These are phyloP conservation scores for Xyliphius kryptos DNA, from an alignment of 2,113 vertebrate genomes.

Conservation along the genomic window DNA sequence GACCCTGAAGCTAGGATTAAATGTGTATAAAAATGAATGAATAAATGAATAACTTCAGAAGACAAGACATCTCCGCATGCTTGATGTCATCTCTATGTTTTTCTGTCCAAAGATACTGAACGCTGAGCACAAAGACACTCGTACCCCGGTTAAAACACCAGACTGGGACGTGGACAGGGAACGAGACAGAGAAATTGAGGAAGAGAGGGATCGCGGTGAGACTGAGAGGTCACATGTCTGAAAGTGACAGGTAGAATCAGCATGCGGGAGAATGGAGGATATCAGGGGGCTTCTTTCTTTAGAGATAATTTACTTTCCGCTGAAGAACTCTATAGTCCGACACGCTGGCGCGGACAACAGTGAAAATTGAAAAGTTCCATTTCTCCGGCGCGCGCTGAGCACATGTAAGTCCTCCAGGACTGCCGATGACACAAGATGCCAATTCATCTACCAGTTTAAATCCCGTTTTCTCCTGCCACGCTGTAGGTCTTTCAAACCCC, in stretches of 20 bases:
- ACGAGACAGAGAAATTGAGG: slow-evolving; percentile 12
- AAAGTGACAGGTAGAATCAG: slow-evolving; percentile 36
- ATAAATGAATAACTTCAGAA: too few species aligned
- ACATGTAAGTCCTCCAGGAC: slow-evolving; percentile 26
- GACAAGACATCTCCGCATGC: slow-evolving; percentile 10
- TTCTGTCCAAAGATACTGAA: too few species aligned
- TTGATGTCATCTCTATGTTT: slow-evolving; percentile 19
- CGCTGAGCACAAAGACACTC: slow-evolving; percentile 3
- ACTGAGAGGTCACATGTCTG: slow-evolving; percentile 19
- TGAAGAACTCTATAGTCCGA: slow-evolving; percentile 29
- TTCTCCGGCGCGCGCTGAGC: slow-evolving; percentile 23
- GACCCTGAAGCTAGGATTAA: too few species aligned
- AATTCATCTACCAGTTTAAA: slow-evolving; percentile 42
- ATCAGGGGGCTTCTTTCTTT: slow-evolving; percentile 34
- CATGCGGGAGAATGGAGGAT: slow-evolving; percentile 24
- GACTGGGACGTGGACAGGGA: slow-evolving; percentile 11
- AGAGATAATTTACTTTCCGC: slow-evolving; percentile 43
- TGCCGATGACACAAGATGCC: slow-evolving; percentile 37
- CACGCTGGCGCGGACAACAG: slow-evolving; percentile 22
- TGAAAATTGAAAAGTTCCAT: slow-evolving; percentile 39
- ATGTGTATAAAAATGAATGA: too few species aligned
- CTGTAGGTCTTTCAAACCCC: slow-evolving; percentile 25
- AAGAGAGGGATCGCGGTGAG: slow-evolving; percentile 19
- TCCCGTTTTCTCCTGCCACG: slow-evolving; percentile 35
- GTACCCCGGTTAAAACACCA: slow-evolving; percentile 20